Evolutionary conservation across 2,888 invertebrate species (phyloP), one percentile per base, ranked within the genome.

Genomic region (Lumbricus terrestris): DNA sequence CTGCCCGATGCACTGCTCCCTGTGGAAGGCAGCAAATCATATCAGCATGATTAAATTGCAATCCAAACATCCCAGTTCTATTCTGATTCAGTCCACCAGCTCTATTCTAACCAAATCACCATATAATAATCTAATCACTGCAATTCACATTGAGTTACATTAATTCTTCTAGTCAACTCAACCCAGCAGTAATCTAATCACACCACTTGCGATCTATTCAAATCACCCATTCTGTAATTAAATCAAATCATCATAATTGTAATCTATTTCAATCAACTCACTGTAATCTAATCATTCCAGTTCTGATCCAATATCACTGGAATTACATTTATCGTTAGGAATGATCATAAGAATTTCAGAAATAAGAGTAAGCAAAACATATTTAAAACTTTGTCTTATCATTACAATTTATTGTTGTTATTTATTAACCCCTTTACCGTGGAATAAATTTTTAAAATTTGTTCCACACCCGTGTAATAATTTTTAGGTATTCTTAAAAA

Each of bases 1-100:
- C 88, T 88, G 47, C 88, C 88, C 20, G 88, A 88, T 40, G 88
- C 88, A 40, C 88, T 88, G 88, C 88, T 88, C 18, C 88, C 88
- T 88, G 37, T 37, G 69, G 11, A 29, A 8, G 69, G 6, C n/a
- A 8, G n/a, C 69, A 69, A n/a, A 69, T 69, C 69, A 69, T 8
- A 1, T n/a, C 69, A 69, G 69, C n/a, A n/a, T 69, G 69, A 69
- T 69, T n/a, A n/a, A n/a, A n/a, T 11, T 69, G 11, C n/a, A 69
- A 29, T 69, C 69, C 11, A 69, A 69, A n/a, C n/a, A 69, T n/a
- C 20, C 20, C 23, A 23, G 47, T 69, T n/a, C 6, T 69, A 69
- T n/a, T 69, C n/a, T 69, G n/a, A 69, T 11, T n/a, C n/a, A 69
- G n/a, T n/a, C 29, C 29, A 29, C 69, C 69, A 69, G 69, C n/a